Conservation (phyloP, 37 sponge, comb jelly and placozoan species). For the Lycopodina hypogea region DNA sequence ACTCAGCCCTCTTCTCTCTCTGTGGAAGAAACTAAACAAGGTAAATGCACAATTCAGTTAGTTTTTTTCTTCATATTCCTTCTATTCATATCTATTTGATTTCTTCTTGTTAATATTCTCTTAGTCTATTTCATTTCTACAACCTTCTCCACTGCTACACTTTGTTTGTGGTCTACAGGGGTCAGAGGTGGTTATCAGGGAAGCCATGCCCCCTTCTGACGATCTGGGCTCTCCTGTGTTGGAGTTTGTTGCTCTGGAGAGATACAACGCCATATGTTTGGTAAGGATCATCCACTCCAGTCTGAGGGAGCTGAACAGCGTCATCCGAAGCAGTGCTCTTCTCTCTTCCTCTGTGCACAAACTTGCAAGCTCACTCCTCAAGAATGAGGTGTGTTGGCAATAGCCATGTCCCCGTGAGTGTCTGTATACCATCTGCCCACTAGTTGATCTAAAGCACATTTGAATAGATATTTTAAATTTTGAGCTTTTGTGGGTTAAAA, state of each 20-base stretch:
- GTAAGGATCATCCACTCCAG: slow-evolving; percentile 75
- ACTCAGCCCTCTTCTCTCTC: slow-evolving; percentile 70
- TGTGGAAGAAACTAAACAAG: slow-evolving; percentile 98
- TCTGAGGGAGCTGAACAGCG: slow-evolving; percentile 76
- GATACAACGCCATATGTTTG: slow-evolving; percentile 68
- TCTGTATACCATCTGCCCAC: too few species aligned
- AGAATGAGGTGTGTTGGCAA: slow-evolving; percentile 55
- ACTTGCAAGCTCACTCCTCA: slow-evolving; percentile 69
- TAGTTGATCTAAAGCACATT: neutral
- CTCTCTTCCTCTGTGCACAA: slow-evolving; percentile 69
- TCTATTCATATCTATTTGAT: too few species aligned
- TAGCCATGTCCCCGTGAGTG: neutral
- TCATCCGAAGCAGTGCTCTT: slow-evolving; percentile 75
- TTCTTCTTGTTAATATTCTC: too few species aligned
- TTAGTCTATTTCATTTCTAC: too few species aligned
- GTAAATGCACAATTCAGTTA: slow-evolving; percentile 14
- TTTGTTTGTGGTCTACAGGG: slow-evolving; percentile 36
- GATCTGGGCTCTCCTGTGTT: slow-evolving; percentile 62
- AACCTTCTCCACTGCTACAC: too few species aligned
- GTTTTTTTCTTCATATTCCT: neutral
- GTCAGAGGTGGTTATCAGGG: slow-evolving; percentile 67
- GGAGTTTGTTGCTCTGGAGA: slow-evolving; percentile 72
- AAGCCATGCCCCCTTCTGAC: slow-evolving; percentile 51
- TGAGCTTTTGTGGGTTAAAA: neutral
- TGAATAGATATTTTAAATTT: neutral